Base-by-base conservation (phyloP, 2,113 vertebrate species). In the Etia nguti region DNA sequence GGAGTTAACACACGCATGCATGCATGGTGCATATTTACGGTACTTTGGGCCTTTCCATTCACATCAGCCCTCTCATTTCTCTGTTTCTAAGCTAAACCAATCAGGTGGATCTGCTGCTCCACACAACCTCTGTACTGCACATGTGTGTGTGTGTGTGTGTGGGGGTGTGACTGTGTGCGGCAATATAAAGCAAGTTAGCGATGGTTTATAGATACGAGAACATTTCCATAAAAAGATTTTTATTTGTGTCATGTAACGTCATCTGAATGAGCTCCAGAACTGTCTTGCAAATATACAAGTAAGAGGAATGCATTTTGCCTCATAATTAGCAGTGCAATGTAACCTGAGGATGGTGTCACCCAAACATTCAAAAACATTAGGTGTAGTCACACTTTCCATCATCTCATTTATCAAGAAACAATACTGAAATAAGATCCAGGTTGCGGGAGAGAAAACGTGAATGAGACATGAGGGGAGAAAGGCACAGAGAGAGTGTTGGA, bases 331-430 rank as follows among this genome's bases (percentile, higher is more conserved):
- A 16, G 52, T n/a, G 82, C 89, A 91, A 91, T 83, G 86, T 84
- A 86, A 89, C 84, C 87, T 90, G 90, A 92, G 88, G 86, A 91
- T 26, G 65, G 83, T 81, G 38, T 80, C 91, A 79, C 73, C 57
- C 43, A 34, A 89, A 90, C 62, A 65, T 54, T 93, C 60, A 84
- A 82, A 68, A 86, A 88, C 87, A 85, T 90, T 89, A 89, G 62
- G 83, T 81, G 43, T 48, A 81, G 86, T 93, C 92, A 94, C 87
- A 94, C 80, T 95, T 96, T 95, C 94, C 94, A 95, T 94, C 96
- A 96, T 95, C 94, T 96, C 93, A 91, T 95, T 97, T 96, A 97
- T 97, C 95, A 97, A 96, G 96, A 97, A 96, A 96, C 97, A 96
- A 96, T 96, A 94, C 91, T 95, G 96, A 94, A 95, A 95, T 94